Base-by-base conservation (phyloP, 2,113 vertebrate genomes). In the Petromus typicus region DNA sequence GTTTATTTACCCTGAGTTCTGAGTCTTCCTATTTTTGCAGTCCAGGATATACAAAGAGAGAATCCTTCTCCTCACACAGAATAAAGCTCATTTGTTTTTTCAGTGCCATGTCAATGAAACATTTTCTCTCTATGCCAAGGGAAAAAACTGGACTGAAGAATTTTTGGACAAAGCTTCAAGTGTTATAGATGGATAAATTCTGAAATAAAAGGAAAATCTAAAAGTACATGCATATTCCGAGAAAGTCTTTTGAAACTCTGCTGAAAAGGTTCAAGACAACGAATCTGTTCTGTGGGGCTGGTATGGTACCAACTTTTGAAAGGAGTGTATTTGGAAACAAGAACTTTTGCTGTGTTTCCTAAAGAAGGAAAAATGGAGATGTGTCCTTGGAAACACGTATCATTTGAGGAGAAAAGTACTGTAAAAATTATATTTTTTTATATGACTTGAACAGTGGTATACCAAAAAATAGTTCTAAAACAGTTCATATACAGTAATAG, bases 171-270 rank as follows among this genome's bases (percentile, higher is more conserved):
- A 89, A 89, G 63, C 63, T 75, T 93, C 86, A 92, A 96, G 86
- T 96, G 63, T 89, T 82, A 59, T 37, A 92, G 51, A 90, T 59
- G 75, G 43, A 95, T 85, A 67, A 59, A 66, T 76, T 92, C 59
- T 64, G 56, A 88, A 95, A 83, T 69, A 82, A 95, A 92, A 78
- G 57, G 16, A 69, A 96, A 94, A 90, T 75, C 34, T 79, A 67
- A 88, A 92, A 96, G 85, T 63, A 75, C 57, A 78, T 10, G 73
- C 32, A 88, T 66, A 51, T 91, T 93, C 88, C 90, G 92, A 97
- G 86, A 63, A 95, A 94, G 86, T 63, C 67, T 93, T 94, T 96
- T n/a, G 73, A 95, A 96, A 95, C 20, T 86, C 67, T 95, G 67
- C 89, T 82, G 66, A 94, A 95, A 95, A 93, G 64, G 57, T 14